Conservation (phyloP, 2,113 vertebrate genomes). For the Phocoena phocoena region DNA sequence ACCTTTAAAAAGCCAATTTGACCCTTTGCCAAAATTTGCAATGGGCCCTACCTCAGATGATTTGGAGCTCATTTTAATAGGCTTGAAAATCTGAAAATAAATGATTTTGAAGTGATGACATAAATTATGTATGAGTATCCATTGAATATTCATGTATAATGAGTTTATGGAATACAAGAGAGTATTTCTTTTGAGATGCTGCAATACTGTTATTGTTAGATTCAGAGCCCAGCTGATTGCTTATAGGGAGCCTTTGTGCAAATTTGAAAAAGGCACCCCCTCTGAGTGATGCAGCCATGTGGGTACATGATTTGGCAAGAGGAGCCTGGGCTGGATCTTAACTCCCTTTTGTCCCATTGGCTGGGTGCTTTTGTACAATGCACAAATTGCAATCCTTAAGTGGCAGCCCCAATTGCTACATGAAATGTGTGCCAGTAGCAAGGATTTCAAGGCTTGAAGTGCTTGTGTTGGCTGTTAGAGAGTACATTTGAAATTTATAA, state of each 20-base stretch:
- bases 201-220: constrained; percentile 76
- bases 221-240: constrained; percentile 68
- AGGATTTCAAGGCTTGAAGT: not conserved
- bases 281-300: constrained; percentile 33
- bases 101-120: constrained; percentile 62
- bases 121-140: constrained; percentile 71
- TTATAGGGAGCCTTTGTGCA: constrained; percentile 73
- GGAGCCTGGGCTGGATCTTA: constrained; percentile 17
- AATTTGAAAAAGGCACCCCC: constrained; percentile 58
- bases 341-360: constrained; percentile 53
- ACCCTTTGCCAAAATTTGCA: constrained; percentile 10
- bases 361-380: constrained; percentile 29
- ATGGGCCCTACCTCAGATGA: not conserved
- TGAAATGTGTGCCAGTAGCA: constrained; percentile 6
- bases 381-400: not conserved
- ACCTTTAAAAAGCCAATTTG: constrained; percentile 27
- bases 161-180: constrained; percentile 71
- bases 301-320: constrained; percentile 49
- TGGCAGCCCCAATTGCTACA: not conserved
- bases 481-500: not conserved
- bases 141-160: constrained; percentile 66
- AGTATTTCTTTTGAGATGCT: constrained; percentile 68
- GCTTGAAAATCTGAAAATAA: constrained; percentile 55
- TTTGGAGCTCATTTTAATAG: constrained; percentile 27
- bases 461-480: not conserved